phyloP scores from a whole-genome alignment of 1,140 invertebrate genomes.

The Spodoptera litura region DNA sequence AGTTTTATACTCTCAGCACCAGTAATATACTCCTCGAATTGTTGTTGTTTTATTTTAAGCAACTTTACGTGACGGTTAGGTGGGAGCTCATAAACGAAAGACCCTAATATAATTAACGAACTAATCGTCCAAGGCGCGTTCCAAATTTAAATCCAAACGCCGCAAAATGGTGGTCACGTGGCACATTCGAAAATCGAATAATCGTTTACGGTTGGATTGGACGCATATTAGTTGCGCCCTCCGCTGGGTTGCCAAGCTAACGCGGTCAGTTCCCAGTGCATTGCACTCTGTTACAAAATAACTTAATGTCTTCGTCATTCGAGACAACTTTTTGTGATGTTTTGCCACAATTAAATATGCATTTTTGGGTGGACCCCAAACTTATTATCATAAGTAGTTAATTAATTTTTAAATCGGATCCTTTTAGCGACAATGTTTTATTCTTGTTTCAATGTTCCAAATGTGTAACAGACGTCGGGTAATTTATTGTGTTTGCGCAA shows the following conservation, averaged over 20 bases:
- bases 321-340: constrained; percentile 67
- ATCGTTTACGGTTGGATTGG: constrained; percentile 70
- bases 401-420: constrained; percentile 77
- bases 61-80: constrained; percentile 30
- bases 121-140: constrained; percentile 53
- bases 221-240: constrained; percentile 65
- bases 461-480: constrained; percentile 60
- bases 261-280: constrained; percentile 74
- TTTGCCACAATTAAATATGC: constrained; percentile 77
- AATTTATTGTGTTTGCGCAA: constrained; percentile 62
- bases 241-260: constrained; percentile 69
- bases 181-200: constrained; percentile 67
- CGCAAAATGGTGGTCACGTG: constrained; percentile 66
- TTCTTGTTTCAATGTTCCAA: constrained; percentile 57
- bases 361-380: constrained; percentile 68
- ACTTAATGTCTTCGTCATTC: constrained; percentile 75
- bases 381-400: constrained; percentile 81
- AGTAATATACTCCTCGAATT: constrained; percentile 46
- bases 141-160: constrained; percentile 53
- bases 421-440: constrained; percentile 67
- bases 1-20: constrained; percentile 55
- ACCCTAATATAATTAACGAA: constrained; percentile 51
- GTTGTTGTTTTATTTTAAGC: constrained; percentile 36
- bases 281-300: constrained; percentile 81
- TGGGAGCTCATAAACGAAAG: constrained; percentile 25